These are phyloP conservation scores for Drosophila trapezifrons DNA, from an alignment of 1,140 invertebrate species.

Conservation along the genomic window DNA sequence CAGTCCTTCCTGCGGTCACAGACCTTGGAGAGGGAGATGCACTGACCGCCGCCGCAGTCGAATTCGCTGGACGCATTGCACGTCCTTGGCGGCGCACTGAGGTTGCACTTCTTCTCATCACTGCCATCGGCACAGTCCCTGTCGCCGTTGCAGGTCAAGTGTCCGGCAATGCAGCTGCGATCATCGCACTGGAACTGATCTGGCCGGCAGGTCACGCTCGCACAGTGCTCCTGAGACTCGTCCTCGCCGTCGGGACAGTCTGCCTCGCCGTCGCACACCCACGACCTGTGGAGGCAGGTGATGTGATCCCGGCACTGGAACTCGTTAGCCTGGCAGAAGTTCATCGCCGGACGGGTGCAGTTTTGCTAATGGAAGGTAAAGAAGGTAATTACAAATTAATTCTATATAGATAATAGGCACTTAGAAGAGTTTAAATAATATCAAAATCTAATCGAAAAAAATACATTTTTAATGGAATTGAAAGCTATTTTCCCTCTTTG, in stretches of 20 bases:
- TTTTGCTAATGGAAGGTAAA: conserved; percentile 79
- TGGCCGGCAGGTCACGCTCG: conserved; percentile 90
- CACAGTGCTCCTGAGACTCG: conserved; percentile 88
- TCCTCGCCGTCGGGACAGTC: conserved; percentile 93
- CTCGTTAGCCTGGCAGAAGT: conserved; percentile 88
- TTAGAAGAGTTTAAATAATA: too few species aligned
- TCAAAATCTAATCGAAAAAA: too few species aligned
- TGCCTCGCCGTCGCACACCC: conserved; percentile 93
- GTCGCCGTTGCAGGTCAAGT: conserved; percentile 92
- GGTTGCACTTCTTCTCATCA: conserved; percentile 91
- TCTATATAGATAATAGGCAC: too few species aligned
- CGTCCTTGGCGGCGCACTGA: conserved; percentile 31
- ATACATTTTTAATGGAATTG: too few species aligned
- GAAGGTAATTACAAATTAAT: not conserved
- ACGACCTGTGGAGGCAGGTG: conserved; percentile 92
- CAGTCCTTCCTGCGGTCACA: conserved; percentile 94
- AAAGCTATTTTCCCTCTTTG: not conserved
- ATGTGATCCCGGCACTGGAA: conserved; percentile 93
- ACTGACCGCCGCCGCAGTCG: conserved; percentile 91
- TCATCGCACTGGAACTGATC: conserved; percentile 94
- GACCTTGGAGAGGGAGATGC: conserved; percentile 90
- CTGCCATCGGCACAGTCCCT: conserved; percentile 92
- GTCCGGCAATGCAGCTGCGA: conserved; percentile 91
- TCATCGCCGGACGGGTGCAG: conserved; percentile 84
- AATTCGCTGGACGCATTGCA: conserved; percentile 91